These are phyloP conservation scores for Harpalus rubripes DNA, from an alignment of 2,888 invertebrate species.

Conservation along the genomic window DNA sequence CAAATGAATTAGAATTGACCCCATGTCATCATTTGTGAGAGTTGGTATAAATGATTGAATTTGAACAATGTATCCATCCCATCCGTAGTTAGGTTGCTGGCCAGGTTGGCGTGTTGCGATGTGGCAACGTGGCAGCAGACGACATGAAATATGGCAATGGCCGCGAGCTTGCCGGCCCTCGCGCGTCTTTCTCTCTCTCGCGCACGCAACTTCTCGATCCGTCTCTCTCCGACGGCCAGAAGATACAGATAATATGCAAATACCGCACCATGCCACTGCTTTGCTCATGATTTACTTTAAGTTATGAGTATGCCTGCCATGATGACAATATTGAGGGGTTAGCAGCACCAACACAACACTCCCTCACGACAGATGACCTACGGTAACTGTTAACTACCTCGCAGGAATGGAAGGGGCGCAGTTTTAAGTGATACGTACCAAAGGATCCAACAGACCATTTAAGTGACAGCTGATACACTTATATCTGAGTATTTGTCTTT, in stretches of 20 bases:
- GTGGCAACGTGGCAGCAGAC: conserved; percentile 75
- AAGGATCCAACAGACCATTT: no score
- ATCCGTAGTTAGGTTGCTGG: conserved; percentile 9
- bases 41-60: conserved; percentile 32
- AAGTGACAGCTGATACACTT: no score
- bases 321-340: conserved; percentile 71
- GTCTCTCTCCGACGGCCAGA: conserved; percentile 37
- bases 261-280: conserved; percentile 69
- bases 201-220: background rate
- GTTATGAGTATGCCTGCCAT: conserved; percentile 69
- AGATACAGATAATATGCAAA: conserved; percentile 72
- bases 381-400: no score
- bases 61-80: conserved; percentile 51
- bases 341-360: background rate
- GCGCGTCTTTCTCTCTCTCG: conserved; percentile 67
- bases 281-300: conserved; percentile 71
- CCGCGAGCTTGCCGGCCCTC: conserved; percentile 73
- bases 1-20: no score
- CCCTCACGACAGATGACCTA: conserved; percentile 5
- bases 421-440: no score
- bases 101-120: conserved; percentile 70
- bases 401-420: no score
- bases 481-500: no score
- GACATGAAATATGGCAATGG: conserved; percentile 76
- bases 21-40: conserved; percentile 47